Evolutionary conservation across 2,113 vertebrate genomes (phyloP), one percentile per base, ranked within the genome.

Genomic region (Aythya baeri): DNA sequence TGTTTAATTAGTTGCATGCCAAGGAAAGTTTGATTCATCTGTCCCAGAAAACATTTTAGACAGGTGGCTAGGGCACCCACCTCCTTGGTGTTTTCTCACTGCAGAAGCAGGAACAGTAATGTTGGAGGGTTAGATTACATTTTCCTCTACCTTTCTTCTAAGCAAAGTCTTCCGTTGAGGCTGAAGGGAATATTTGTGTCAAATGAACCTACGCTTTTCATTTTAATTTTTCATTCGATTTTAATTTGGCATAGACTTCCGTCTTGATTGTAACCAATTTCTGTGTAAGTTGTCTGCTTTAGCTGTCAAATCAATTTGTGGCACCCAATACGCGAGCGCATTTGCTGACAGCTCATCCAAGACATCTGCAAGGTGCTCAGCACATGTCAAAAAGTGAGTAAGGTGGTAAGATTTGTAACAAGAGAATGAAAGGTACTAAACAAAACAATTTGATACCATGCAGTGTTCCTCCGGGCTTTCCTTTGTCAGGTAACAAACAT

Each of bases 261-360:
- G 58, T 44, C 62, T 79, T 70, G 66, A 89, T 15, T 76, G 55
- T 61, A 87, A 87, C 29, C 32, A 72, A 4, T 89, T 94, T 94
- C 86, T 77, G 22, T 86, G 82, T 94, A 91, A 91, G 83, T 72
- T 86, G 59, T 59, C 86, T 72, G 55, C 68, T 81, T 94, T 77
- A 96, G 86, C 79, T 91, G 83, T 92, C 94, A 95, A 73, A 87
- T 83, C 58, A 73, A 36, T 96, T 89, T 76, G 71, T 70, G 26
- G 12, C 76, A n/a, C 54, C 86, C 25, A 73, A 71, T 44, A 82
- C 70, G 57, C 31, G 87, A 91, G 75, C 34, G 17, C 41, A 43
- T 72, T n/a, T 43, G 44, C 80, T 95, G 89, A 88, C 93, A 96
- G 78, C 58, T 95, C 11, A 80, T 41, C 13, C 18, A 57, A 70